Evolutionary conservation across 2,888 invertebrate genomes (phyloP), one percentile per base, ranked within the genome.

Genomic region (Lithosia quadra): DNA sequence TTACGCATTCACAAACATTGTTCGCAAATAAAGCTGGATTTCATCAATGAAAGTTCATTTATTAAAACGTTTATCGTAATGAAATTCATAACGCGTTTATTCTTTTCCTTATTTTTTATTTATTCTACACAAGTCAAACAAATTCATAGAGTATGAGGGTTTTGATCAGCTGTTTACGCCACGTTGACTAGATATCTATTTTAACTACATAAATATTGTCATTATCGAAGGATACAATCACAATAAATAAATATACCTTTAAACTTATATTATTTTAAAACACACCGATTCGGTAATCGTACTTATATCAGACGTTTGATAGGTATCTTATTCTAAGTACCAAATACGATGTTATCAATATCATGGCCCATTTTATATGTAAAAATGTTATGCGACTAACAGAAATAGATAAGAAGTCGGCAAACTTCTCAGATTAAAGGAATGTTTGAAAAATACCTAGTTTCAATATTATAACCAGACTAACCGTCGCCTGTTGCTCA

Each of bases 311-410:
- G 22, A 49, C 53, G 53, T 34, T 53, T 57, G 56, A 65, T 57
- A 43, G 43, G 39, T 28, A 57, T 28, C 62, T 28, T 60, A 62
- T 22, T 43, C 22, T 62, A 67, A 61, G 56, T 56, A 57, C 49
- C 63, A 57, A 62, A 63, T 63, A 58, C 28, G 67, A 39, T 62
- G n/a, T 67, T 67, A 67, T 67, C 67, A 67, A 34, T 58, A 57
- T 58, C 56, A 18, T 67, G 60, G 61, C 56, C 55, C 21, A 55
- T 55, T 67, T 67, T 56, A 43, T 63, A 57, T 36, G 28, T 36
- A 62, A 43, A 63, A 67, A 28, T 21, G 22, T 33, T 36, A 33
- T 57, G 49, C 57, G 15, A 63, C 55, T 55, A 55, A 55, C 49
- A 28, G 34, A 34, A 49, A 62, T 22, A 58, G 67, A 67, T 67